phyloP scores from a whole-genome alignment of 2,797 vertebrate genomes.

The Pogoniulus pusillus region DNA sequence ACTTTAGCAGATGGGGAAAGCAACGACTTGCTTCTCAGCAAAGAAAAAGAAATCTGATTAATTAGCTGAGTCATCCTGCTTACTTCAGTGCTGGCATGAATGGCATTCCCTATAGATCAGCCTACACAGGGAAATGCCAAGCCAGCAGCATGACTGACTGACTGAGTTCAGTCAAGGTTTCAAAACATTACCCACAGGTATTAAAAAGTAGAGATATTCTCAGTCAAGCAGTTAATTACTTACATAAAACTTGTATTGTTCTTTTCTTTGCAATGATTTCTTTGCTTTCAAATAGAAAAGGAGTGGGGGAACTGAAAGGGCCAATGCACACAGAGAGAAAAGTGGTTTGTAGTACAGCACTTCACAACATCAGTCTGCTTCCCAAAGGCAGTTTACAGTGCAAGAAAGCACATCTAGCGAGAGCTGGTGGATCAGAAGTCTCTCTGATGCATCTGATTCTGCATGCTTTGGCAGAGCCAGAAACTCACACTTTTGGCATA shows the following conservation, averaged over 20 bases:
- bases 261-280: not conserved
- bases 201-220: not conserved
- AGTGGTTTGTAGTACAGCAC: not conserved
- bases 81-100: not conserved
- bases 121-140: not conserved
- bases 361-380: not conserved
- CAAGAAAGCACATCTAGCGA: not conserved
- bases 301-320: not conserved
- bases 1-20: not conserved
- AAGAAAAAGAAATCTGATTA: conserved; percentile 33
- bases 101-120: not conserved
- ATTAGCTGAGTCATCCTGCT: conserved; percentile 41
- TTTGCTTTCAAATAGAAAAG: not conserved
- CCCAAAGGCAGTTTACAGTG: not conserved
- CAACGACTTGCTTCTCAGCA: not conserved
- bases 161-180: conserved; percentile 3
- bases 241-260: not conserved
- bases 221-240: not conserved
- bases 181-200: not conserved
- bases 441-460: not conserved
- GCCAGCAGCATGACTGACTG: not conserved
- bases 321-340: not conserved
- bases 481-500: not conserved
- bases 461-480: conserved; percentile 14
- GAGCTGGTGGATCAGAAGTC: not conserved